Conservation (phyloP, 2,113 vertebrate species). For the Rhegmatorhina hoffmannsi region DNA sequence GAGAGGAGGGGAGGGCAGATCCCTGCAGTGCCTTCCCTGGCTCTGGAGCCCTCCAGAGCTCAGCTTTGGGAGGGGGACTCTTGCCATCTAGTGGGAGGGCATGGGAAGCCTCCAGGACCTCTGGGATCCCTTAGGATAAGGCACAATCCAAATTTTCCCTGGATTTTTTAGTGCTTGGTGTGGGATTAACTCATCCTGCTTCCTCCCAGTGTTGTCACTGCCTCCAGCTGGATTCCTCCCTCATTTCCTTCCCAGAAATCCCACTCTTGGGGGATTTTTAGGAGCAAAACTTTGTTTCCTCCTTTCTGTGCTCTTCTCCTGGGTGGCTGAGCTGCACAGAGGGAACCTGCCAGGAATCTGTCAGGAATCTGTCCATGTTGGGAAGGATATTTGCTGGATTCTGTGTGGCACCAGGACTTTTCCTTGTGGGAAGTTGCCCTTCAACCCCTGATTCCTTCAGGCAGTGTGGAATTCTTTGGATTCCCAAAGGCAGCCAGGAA, state of each 20-base stretch:
- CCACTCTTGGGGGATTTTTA: rapidly evolving
- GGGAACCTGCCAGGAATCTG: background rate
- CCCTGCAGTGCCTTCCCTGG: background rate
- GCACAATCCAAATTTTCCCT: background rate
- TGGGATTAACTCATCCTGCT: background rate
- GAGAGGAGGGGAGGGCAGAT: background rate
- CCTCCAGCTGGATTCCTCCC: background rate
- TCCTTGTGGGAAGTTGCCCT: background rate
- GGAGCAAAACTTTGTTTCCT: background rate
- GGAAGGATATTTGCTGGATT: background rate
- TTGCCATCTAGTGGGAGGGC: constrained; percentile 31
- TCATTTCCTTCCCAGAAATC: background rate
- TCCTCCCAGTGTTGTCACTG: rapidly evolving
- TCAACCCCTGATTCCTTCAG: background rate
- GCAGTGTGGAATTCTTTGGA: too few species aligned
- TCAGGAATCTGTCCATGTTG: rapidly evolving
- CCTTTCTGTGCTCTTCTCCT: rapidly evolving
- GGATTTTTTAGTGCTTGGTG: rapidly evolving
- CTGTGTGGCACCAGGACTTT: background rate
- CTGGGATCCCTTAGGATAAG: background rate
- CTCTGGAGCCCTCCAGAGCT: background rate
- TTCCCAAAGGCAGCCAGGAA: background rate
- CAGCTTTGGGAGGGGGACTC: background rate
- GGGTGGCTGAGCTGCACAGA: background rate
- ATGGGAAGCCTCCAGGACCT: background rate